Base-by-base conservation (phyloP, 2,888 invertebrate genomes). In the Scaptomyza polygonia region DNA sequence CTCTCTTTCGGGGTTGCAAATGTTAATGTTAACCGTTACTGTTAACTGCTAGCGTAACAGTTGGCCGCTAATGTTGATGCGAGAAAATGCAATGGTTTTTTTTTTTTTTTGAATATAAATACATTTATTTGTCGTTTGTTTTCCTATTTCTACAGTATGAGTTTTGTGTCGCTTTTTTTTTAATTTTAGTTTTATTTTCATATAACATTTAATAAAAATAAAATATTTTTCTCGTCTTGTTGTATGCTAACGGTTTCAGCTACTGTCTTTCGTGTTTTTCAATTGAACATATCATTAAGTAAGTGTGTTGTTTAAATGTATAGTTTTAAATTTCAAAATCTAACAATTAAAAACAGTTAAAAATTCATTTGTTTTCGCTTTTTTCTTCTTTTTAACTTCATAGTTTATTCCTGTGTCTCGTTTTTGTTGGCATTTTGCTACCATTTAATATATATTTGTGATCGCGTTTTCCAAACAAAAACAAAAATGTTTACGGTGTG, bases 331-430 rank as follows among this genome's bases (percentile, higher is more conserved):
- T 74, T 73, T 88, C 76, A 79, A 88, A 86, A 79, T 87, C 80
- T 86, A 86, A 86, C 86, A 86, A 86, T 86, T 87, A 87, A 86
- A 86, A 86, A 88, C 86, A 88, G 88, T 88, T 86, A 83, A 88
- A 85, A 88, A 80, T 88, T 83, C 68, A 84, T 76, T 72, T 72
- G 61, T 59, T 52, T 51, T 55, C 4, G 3, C 18, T 36, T 49
- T 40, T 49, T 43, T 53, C 29, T 25, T 25, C 21, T 61, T 56
- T 51, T 72, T 59, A 65, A 59, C 47, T 43, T 67, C 57, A 68
- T 69, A 80, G 85, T 82, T 68, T 29, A 63, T 72, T 74, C 73
- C 72, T 85, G 75, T 84, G 52, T 88, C 57, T 62, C 67, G 53
- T 62, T 53, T 51, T 40, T 55, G 53, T 71, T 64, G 67, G 54